A percentile compares a stretch with the other conserved stretches of the same genome.
Conservation (phyloP, 1,140 invertebrate species). For the Hyphantria cunea region DNA sequence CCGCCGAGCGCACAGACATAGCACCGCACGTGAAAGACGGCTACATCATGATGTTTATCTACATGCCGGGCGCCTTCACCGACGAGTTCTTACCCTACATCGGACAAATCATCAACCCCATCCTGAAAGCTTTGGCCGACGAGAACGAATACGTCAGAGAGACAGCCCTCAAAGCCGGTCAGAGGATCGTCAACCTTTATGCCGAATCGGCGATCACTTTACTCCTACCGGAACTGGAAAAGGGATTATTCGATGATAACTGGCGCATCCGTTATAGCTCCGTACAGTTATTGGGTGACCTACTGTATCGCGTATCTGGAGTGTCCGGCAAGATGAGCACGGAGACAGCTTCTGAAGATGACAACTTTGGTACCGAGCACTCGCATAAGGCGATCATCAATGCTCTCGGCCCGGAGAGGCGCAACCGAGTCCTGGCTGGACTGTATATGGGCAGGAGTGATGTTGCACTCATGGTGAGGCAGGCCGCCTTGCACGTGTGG, state of each 20-base stretch:
- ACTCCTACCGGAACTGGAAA: slow-evolving; percentile 96
- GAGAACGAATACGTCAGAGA: slow-evolving; percentile 99
- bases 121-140: slow-evolving; percentile 98
- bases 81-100: slow-evolving; percentile 98
- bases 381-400: slow-evolving; percentile 95
- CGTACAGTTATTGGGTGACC: slow-evolving; percentile 97
- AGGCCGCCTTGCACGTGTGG: slow-evolving; percentile 98
- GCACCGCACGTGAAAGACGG: slow-evolving; percentile 98
- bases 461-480: slow-evolving; percentile 97
- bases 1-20: slow-evolving; percentile 96
- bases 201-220: slow-evolving; percentile 97
- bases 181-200: slow-evolving; percentile 97
- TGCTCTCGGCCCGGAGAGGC: slow-evolving; percentile 92
- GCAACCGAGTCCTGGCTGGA: slow-evolving; percentile 96
- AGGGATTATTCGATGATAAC: slow-evolving; percentile 97
- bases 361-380: slow-evolving; percentile 99
- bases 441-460: slow-evolving; percentile 99
- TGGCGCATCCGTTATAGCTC: slow-evolving; percentile 99
- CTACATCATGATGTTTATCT: slow-evolving; percentile 99
- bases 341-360: slow-evolving; percentile 98
- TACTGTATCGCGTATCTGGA: slow-evolving; percentile 98
- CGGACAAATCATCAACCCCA: slow-evolving; percentile 98
- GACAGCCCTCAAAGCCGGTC: slow-evolving; percentile 97
- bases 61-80: slow-evolving; percentile 98
- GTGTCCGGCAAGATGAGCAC: slow-evolving; percentile 99